Conservation (phyloP, 2,797 vertebrate species). For the Cuniculus paca region DNA sequence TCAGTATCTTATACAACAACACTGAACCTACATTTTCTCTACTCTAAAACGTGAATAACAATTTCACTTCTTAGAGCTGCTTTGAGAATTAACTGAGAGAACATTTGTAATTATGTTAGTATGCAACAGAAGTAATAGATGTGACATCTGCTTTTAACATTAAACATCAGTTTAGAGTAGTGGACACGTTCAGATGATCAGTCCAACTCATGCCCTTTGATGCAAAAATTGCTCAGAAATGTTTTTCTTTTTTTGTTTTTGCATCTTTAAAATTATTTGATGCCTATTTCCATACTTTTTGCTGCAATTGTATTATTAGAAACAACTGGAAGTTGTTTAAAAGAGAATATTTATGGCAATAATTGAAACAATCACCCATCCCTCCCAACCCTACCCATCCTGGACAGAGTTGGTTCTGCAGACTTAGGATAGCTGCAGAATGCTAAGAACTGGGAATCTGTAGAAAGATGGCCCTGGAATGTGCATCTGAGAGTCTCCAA, state of each 20-base stretch:
- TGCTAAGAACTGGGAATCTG: not conserved
- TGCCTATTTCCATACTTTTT: not conserved
- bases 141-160: not conserved
- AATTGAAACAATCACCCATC: not conserved
- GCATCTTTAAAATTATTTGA: constrained; percentile 50
- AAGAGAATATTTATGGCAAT: not conserved
- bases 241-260: not conserved
- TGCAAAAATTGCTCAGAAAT: not conserved
- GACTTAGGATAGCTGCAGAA: not conserved
- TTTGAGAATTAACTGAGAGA: constrained; percentile 12
- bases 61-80: not conserved
- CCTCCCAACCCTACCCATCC: not conserved
- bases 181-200: not conserved
- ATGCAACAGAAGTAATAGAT: not conserved
- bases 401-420: not conserved
- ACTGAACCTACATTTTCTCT: not conserved
- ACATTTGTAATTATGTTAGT: not conserved
- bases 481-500: not conserved
- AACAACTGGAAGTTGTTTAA: not conserved
- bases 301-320: not conserved
- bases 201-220: not conserved
- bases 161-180: not conserved
- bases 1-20: not conserved
- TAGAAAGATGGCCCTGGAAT: not conserved
- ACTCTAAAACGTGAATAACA: not conserved